Evolutionary conservation across 2,113 vertebrate species (phyloP).

Genomic region (Prinia subflava): DNA sequence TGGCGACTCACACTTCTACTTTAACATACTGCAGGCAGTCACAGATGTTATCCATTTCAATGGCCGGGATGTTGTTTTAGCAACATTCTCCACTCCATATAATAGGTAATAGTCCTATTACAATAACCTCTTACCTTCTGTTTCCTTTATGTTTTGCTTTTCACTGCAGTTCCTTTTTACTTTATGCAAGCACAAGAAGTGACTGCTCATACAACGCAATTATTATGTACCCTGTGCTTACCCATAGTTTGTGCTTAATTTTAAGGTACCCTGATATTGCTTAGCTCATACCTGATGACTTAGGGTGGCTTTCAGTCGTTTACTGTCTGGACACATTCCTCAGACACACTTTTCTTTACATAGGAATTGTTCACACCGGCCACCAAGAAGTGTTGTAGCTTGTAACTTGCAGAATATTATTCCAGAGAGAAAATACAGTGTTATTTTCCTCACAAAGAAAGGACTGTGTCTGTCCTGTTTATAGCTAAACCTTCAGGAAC

Average conservation of each 20-base stretch:
- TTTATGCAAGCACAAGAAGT: background rate
- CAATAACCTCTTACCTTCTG: background rate
- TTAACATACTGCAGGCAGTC: constrained; percentile 96
- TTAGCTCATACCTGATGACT: background rate
- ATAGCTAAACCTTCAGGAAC: background rate
- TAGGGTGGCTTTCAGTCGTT: background rate
- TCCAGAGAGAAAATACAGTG: background rate
- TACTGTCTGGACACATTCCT: background rate
- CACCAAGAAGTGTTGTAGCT: background rate
- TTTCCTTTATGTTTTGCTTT: background rate
- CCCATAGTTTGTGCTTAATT: background rate
- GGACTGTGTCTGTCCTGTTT: background rate
- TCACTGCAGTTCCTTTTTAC: background rate
- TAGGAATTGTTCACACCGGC: background rate
- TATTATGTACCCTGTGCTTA: background rate
- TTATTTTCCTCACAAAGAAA: background rate
- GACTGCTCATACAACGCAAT: background rate
- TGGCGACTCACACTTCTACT: constrained; percentile 98
- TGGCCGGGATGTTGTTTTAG: constrained; percentile 91
- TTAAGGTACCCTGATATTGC: background rate
- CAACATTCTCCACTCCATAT: constrained; percentile 97
- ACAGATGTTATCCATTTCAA: constrained; percentile 91
- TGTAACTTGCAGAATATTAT: background rate
- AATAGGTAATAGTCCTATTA: constrained; percentile 83
- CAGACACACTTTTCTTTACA: background rate